Conservation (phyloP, 2,888 invertebrate genomes). For the Synergus laeviventris region DNA sequence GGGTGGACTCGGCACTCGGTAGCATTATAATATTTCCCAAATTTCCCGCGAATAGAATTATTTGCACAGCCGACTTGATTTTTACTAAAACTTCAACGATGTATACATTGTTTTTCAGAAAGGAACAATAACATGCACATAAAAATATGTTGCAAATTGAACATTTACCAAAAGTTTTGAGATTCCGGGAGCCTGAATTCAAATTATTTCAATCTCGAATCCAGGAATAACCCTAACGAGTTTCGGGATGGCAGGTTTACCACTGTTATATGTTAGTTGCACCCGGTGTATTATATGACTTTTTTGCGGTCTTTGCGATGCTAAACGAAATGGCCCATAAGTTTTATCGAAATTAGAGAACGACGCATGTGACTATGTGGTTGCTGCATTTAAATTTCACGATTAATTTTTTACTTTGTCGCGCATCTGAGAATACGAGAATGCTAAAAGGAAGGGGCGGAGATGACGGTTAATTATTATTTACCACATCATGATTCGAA, state of each 20-base stretch:
- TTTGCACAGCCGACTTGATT: too few relatives aligned
- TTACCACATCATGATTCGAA: constrained; percentile 8
- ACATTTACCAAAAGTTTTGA: constrained; percentile 1
- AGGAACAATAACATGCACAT: too few relatives aligned
- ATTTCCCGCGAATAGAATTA: too few relatives aligned
- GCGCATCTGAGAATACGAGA: constrained; percentile 23
- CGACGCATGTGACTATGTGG: constrained; percentile 9
- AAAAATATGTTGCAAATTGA: neutral
- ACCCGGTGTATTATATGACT: constrained; percentile 13
- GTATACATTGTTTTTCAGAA: too few relatives aligned
- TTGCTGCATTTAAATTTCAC: constrained; percentile 37
- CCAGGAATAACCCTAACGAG: constrained; percentile 18
- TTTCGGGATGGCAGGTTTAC: constrained; percentile 22
- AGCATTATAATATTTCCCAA: too few relatives aligned
- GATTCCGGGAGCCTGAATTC: constrained; percentile 13
- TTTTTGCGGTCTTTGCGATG: neutral
- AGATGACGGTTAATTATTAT: constrained; percentile 19
- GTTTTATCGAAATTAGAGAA: constrained; percentile 32
- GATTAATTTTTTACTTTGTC: constrained; percentile 40
- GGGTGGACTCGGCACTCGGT: neutral
- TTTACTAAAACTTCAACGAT: too few relatives aligned
- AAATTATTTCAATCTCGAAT: constrained; percentile 18
- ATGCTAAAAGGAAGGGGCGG: neutral
- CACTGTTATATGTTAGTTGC: constrained; percentile 27
- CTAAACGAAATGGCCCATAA: constrained; percentile 20